Base-by-base conservation (phyloP, 2,888 invertebrate genomes). In the Orchestes rusci region DNA sequence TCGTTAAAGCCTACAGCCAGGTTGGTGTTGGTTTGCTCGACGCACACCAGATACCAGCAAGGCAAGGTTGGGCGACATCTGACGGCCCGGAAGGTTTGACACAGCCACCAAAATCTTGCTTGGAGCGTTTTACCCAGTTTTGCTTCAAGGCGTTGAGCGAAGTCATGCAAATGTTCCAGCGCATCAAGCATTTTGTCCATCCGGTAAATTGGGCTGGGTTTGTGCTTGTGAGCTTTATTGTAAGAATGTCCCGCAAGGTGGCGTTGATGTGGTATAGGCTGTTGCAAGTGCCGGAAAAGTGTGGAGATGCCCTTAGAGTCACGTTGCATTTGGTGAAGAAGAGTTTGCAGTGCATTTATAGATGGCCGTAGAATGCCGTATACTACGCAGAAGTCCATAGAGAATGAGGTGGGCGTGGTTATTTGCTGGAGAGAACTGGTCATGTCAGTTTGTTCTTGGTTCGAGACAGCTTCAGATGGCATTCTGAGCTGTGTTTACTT, bases 121-220 rank as follows among this genome's bases (percentile, higher is more conserved):
- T 45, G 44, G 48, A 17, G 85, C 93, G 0, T 82, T 95, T 56
- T 95, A 95, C 64, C 91, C 92, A 1, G 88, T 91, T 0, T 71
- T 95, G 53, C 69, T 94, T 35, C 92, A 83, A 82, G 61, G 94
- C 94, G 0, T 68, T 95, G 16, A 85, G 89, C 1, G 92, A 93
- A 64, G 93, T 93, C 1, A 92, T 93, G 87, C 89, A 91, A 64
- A 92, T 92, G 0, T 93, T 95, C 0, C 93, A 94, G 48, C 91
- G 91, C 59, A 93, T 93, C 1, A 89, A 92, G 64, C 93, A 91
- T 64, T 92, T 92, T 67, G 88, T 90, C 0, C 92, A 92, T 70
- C 93, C 93, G 1, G 88, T 89, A 4, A 93, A 95, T 68, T 95
- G 95, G 95, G 89, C 94, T 1, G 93, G 95, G 1, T 88, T 93